phyloP scores from a whole-genome alignment of 1,140 invertebrate genomes.

The Spodoptera litura region DNA sequence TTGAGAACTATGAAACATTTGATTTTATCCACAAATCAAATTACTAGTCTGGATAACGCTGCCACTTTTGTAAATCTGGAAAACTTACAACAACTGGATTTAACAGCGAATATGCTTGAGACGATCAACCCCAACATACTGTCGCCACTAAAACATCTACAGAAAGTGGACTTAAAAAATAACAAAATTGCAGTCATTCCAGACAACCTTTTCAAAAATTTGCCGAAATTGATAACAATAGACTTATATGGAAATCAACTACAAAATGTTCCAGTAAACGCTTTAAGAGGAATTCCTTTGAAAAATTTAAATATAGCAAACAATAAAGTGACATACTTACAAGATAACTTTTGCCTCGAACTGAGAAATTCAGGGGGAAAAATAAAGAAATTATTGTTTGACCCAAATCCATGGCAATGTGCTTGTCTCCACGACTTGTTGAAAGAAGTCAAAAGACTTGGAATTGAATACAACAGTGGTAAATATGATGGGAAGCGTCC shows the following conservation, averaged over 20 bases:
- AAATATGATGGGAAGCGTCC: slow-evolving; percentile 66
- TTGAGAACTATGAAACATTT: slow-evolving; percentile 67
- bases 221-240: slow-evolving; percentile 61
- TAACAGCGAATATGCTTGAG: slow-evolving; percentile 67
- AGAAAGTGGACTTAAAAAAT: slow-evolving; percentile 62
- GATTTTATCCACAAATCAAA: slow-evolving; percentile 66
- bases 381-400: slow-evolving; percentile 73
- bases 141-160: slow-evolving; percentile 63
- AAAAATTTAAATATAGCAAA: slow-evolving; percentile 70
- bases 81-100: slow-evolving; percentile 64
- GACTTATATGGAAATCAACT: slow-evolving; percentile 73
- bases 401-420: slow-evolving; percentile 81
- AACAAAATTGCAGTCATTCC: slow-evolving; percentile 69
- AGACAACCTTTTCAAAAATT: slow-evolving; percentile 67
- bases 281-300: slow-evolving; percentile 64
- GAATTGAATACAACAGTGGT: slow-evolving; percentile 65
- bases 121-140: slow-evolving; percentile 64
- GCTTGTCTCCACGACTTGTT: slow-evolving; percentile 69
- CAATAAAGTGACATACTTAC: slow-evolving; percentile 74
- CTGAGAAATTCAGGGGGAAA: slow-evolving; percentile 69
- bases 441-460: slow-evolving; percentile 65
- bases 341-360: slow-evolving; percentile 74
- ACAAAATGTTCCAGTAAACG: slow-evolving; percentile 63
- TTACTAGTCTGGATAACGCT: slow-evolving; percentile 58
- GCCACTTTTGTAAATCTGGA: slow-evolving; percentile 53